These are phyloP conservation scores for Chydorus sphaericus DNA, from an alignment of 2,888 invertebrate species.

Conservation along the genomic window DNA sequence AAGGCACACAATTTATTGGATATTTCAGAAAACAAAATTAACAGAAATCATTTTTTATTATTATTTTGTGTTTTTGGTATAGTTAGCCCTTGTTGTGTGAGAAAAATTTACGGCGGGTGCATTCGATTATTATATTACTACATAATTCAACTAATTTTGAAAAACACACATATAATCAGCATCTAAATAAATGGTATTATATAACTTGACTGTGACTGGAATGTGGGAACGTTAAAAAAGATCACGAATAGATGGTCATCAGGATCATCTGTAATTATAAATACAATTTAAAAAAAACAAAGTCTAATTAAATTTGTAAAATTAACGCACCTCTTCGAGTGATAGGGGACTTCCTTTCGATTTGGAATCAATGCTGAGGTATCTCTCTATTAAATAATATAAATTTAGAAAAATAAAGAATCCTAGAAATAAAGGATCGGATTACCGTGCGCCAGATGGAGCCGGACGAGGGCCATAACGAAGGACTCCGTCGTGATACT, in stretches of 20 bases:
- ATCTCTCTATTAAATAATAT: constrained; percentile 40
- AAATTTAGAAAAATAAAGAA: constrained; percentile 36
- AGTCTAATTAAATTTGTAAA: constrained; percentile 12
- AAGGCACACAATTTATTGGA: no score
- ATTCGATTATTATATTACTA: no score
- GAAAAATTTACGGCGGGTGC: no score
- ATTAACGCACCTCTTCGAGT: constrained; percentile 46
- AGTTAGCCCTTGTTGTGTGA: no score
- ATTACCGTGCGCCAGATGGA: constrained; percentile 47
- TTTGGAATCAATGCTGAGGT: constrained; percentile 51
- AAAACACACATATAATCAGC: no score
- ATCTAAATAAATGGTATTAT: no score
- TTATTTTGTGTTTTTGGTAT: no score
- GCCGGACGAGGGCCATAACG: constrained; percentile 45
- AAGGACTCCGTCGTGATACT: constrained; percentile 43
- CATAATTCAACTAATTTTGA: no score
- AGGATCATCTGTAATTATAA: constrained; percentile 38
- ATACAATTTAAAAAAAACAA: background rate
- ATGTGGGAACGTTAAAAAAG: no score
- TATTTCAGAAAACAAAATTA: no score
- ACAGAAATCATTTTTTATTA: no score
- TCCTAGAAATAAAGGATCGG: constrained; percentile 17
- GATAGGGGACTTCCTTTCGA: constrained; percentile 54
- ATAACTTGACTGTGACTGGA: no score
- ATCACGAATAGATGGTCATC: constrained; percentile 44